Percentiles rank a stretch among this genome's conserved stretches.
These are phyloP conservation scores for Caenorhabditis latens DNA, from an alignment of 1,140 invertebrate species.

Conservation along the genomic window DNA sequence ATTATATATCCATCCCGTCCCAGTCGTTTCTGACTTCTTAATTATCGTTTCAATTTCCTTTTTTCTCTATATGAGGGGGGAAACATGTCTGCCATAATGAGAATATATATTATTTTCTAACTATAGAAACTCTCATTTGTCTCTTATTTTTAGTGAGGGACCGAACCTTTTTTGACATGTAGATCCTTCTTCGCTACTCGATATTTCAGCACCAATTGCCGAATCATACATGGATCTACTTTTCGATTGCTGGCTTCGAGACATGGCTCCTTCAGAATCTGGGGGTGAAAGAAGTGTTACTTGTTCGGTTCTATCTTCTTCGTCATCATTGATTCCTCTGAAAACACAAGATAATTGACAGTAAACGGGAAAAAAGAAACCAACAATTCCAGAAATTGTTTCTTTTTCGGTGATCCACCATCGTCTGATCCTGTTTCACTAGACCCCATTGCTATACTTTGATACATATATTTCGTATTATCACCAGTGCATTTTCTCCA, in stretches of 20 bases:
- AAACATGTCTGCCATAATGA: conserved; percentile 6
- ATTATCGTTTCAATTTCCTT: conserved; percentile 1
- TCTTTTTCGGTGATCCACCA: conserved; percentile 9
- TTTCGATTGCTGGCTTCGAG: conserved; percentile 21
- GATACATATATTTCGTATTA: conserved; percentile 49
- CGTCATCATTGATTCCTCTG: conserved; percentile 32
- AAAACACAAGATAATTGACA: not conserved
- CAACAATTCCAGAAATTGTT: conserved; percentile 21
- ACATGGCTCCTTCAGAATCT: conserved; percentile 48
- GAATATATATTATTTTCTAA: not conserved
- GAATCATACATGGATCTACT: conserved; percentile 59
- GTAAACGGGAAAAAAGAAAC: not conserved
- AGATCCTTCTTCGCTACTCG: conserved; percentile 57
- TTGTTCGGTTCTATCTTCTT: not conserved
- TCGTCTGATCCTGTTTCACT: conserved; percentile 11
- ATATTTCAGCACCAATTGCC: conserved; percentile 57
- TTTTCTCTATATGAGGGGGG: not conserved
- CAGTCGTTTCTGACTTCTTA: not conserved
- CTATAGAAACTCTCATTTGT: not conserved
- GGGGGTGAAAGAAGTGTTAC: conserved; percentile 15
- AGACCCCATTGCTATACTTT: conserved; percentile 33
- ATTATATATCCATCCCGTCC: not conserved
- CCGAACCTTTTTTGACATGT: conserved; percentile 24
- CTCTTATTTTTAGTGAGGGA: not conserved
- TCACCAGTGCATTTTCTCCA: conserved; percentile 31